A percentile compares a stretch with the other conserved stretches of the same genome.
Evolutionary conservation across 2,797 vertebrate species (phyloP).

Genomic region (Avahi laniger): DNA sequence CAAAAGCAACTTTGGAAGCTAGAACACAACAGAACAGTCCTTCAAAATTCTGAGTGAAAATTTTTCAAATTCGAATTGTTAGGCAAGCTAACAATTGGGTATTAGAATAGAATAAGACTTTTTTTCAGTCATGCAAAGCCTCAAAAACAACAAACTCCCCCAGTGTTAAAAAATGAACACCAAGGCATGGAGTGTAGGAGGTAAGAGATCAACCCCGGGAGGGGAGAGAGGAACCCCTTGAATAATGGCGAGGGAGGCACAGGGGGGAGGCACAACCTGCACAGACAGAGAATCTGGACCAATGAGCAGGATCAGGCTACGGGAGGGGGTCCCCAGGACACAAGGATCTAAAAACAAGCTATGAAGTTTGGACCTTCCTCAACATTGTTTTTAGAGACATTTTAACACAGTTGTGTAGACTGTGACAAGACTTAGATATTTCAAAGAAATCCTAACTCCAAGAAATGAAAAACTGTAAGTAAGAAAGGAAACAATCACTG

Average conservation of each 20-base stretch:
- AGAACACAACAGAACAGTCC: neutral
- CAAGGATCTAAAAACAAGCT: neutral
- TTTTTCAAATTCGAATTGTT: neutral
- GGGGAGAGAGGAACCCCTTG: neutral
- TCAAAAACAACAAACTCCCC: neutral
- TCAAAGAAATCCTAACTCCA: neutral
- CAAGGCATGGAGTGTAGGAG: neutral
- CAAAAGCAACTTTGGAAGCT: neutral
- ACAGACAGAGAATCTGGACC: neutral
- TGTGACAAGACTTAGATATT: neutral
- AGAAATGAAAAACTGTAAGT: neutral
- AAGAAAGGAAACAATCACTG: neutral
- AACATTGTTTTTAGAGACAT: neutral
- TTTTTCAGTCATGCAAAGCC: neutral
- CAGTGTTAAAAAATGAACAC: neutral
- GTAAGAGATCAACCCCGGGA: neutral
- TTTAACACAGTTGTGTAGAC: neutral
- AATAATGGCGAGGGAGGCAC: neutral
- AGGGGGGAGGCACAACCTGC: neutral
- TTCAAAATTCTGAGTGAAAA: slow-evolving; percentile 29
- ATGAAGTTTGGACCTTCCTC: neutral
- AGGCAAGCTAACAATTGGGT: neutral
- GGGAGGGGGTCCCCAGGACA: neutral
- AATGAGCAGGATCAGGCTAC: neutral
- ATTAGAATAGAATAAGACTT: slow-evolving; percentile 4